phyloP scores from a whole-genome alignment of 2,888 invertebrate genomes.

The Dynastes tityus region DNA sequence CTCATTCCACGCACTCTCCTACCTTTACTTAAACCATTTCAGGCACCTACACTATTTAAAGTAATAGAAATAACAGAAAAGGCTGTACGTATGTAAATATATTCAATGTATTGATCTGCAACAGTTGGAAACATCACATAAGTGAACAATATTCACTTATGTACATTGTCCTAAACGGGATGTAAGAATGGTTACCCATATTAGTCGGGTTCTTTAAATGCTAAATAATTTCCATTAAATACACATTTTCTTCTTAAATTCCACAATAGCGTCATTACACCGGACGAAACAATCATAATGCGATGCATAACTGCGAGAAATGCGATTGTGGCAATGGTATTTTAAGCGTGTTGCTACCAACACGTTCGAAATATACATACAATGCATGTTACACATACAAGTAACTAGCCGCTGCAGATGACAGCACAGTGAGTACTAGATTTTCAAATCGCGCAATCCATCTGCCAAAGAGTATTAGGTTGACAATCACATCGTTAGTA shows the following conservation, averaged over 20 bases:
- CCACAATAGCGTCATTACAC: slow-evolving; percentile 22
- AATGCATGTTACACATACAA: slow-evolving; percentile 28
- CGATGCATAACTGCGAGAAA: slow-evolving; percentile 14
- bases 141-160: too few species aligned
- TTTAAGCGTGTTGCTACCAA: slow-evolving; percentile 5
- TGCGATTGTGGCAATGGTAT: not conserved
- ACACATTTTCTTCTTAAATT: not conserved
- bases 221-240: not conserved
- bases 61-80: too few species aligned
- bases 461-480: slow-evolving; percentile 34
- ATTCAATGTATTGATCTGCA: too few species aligned
- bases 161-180: too few species aligned
- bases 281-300: slow-evolving; percentile 16
- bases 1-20: too few species aligned
- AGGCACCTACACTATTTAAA: too few species aligned
- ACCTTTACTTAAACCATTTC: too few species aligned
- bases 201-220: too few species aligned
- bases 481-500: slow-evolving; percentile 45
- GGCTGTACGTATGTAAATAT: too few species aligned
- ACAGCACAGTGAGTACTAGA: slow-evolving; percentile 50
- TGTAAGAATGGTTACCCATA: too few species aligned
- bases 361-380: slow-evolving; percentile 36
- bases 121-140: too few species aligned
- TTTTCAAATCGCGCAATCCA: slow-evolving; percentile 38
- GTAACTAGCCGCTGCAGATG: slow-evolving; percentile 48